Evolutionary conservation across 2,888 invertebrate genomes (phyloP).

Genomic region (Lottia scabra): DNA sequence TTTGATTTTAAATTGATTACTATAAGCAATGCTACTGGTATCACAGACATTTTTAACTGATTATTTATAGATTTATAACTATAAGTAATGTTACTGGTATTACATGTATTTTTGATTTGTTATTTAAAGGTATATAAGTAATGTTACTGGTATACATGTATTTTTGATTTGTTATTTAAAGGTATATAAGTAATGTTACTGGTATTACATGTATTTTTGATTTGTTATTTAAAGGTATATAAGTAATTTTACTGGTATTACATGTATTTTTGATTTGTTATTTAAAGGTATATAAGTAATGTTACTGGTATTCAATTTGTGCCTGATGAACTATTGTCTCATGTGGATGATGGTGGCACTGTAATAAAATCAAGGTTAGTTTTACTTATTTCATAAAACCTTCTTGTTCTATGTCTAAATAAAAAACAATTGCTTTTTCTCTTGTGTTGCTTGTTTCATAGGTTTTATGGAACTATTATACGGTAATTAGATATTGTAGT

Average conservation of each 20-base stretch:
- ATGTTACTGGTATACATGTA: too few relatives aligned
- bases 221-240: background rate
- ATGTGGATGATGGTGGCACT: conserved; percentile 7
- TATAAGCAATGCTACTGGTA: conserved; percentile 5
- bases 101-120: background rate
- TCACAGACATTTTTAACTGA: background rate
- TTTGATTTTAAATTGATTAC: background rate
- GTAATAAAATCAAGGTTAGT: conserved; percentile 9
- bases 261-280: background rate
- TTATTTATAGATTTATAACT: background rate
- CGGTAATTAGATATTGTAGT: too few relatives aligned
- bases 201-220: conserved; percentile 3
- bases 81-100: too few relatives aligned
- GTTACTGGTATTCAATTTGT: conserved; percentile 5
- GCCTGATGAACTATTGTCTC: conserved; percentile 10
- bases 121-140: too few relatives aligned
- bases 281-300: conserved; percentile 8
- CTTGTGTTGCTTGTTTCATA: too few relatives aligned
- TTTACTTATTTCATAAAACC: background rate
- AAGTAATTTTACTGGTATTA: too few relatives aligned
- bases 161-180: background rate
- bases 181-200: conserved; percentile 6
- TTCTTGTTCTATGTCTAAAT: too few relatives aligned
- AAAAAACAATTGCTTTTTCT: too few relatives aligned
- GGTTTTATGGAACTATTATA: too few relatives aligned